Base-by-base conservation (phyloP, 2,888 invertebrate species). In the Salticus scenicus region DNA sequence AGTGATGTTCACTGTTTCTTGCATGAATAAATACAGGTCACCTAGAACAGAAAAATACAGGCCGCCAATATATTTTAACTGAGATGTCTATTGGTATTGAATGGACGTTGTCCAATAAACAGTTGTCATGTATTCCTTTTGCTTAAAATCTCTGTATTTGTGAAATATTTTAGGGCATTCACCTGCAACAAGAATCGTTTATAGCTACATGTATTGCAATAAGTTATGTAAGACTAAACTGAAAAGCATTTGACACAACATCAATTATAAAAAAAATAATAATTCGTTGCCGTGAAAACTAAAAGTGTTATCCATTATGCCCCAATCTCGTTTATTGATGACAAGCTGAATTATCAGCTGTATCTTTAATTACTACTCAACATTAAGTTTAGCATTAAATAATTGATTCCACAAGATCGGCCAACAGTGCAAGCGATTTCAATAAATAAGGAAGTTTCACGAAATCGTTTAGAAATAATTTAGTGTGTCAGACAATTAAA, bases 291-390 rank as follows among this genome's bases (percentile, higher is more conserved):
- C 17, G 42, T 47, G 2, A 47, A 47, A 14, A 47, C 12, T 17
- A 17, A 47, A 47, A 47, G 1, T 47, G 42, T 17, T 47, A 47
- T 47, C 42, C 42, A 47, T 47, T 47, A 47, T 47, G 17, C 17
- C 42, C 7, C 17, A 47, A 17, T 47, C 42, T 47, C 42, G 42
- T 47, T 47, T 47, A 17, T 47, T 12, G 37, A 37, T 30, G 64
- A 66, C 64, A 66, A 30, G 30, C 1, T 2, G 17, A n/a, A 66
- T 30, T 66, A 66, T 66, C 64, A 66, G 30, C 64, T 30, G 4
- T 31, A 66, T 30, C 64, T 66, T 66, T 66, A 66, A 66, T 66
- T 66, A 66, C 64, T 31, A 66, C 30, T n/a, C 30, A 14, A 17
- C 42, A 47, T 17, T 47, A 8, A 47, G 42, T 47, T 47, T 47